These are phyloP conservation scores for Enteromius treurensis DNA, from an alignment of 2,797 vertebrate genomes.

Conservation along the genomic window DNA sequence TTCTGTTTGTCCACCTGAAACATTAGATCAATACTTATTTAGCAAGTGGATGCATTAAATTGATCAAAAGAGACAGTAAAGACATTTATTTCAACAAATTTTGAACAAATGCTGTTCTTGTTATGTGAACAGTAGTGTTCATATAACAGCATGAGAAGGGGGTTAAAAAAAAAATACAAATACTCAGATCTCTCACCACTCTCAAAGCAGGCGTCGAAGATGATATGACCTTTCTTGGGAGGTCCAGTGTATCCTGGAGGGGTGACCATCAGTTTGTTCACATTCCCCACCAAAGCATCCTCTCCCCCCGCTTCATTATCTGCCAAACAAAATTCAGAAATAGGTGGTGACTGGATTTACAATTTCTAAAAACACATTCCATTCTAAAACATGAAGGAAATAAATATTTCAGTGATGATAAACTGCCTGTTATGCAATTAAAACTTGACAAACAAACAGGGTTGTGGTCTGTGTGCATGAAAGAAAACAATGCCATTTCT, in stretches of 20 bases:
- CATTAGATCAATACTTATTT: slow-evolving; percentile 5
- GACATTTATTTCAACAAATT: neutral
- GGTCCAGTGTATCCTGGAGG: slow-evolving; percentile 85
- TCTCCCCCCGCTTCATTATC: slow-evolving; percentile 86
- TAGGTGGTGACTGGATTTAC: neutral
- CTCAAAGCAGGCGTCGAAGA: slow-evolving; percentile 98
- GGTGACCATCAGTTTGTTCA: slow-evolving; percentile 86
- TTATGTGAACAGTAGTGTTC: neutral
- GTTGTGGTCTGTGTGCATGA: neutral
- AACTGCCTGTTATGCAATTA: neutral
- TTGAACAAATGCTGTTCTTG: neutral
- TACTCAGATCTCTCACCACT: slow-evolving; percentile 85
- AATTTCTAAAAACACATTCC: neutral
- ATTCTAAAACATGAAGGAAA: neutral
- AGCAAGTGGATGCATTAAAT: neutral
- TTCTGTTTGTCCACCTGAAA: slow-evolving; percentile 6
- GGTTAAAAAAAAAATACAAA: neutral
- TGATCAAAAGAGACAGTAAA: neutral
- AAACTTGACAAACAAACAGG: neutral
- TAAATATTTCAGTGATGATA: neutral
- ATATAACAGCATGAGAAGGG: neutral
- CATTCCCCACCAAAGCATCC: slow-evolving; percentile 89
- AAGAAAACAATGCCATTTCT: neutral
- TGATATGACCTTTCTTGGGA: slow-evolving; percentile 89
- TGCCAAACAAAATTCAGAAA: slow-evolving; percentile 61